Percentiles rank a stretch among this genome's conserved stretches.
phyloP scores from a whole-genome alignment of 1,140 invertebrate species.

The Camponotus pennsylvanicus region DNA sequence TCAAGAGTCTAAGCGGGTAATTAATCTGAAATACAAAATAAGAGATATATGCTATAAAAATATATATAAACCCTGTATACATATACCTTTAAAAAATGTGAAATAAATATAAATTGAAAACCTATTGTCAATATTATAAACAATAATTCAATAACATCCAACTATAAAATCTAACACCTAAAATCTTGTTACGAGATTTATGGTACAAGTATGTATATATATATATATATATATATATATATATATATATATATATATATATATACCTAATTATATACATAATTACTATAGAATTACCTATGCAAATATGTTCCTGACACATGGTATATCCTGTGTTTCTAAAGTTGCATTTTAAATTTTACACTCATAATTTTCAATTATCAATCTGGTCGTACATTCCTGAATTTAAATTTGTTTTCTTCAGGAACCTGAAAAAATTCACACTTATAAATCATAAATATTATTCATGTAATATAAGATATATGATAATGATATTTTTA shows the following conservation, averaged over 20 bases:
- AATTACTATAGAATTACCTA: conserved; percentile 57
- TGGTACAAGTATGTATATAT: not conserved
- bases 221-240: conserved; percentile 24
- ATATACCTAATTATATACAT: conserved; percentile 7
- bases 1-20: conserved; percentile 59
- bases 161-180: conserved; percentile 8
- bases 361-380: conserved; percentile 53
- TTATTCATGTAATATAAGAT: conserved; percentile 37
- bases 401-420: conserved; percentile 61
- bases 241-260: conserved; percentile 19
- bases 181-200: not conserved
- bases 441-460: conserved; percentile 30
- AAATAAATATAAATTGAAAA: conserved; percentile 19
- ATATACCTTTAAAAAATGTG: not conserved
- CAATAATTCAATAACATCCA: not conserved
- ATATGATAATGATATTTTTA: conserved; percentile 4
- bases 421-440: conserved; percentile 64
- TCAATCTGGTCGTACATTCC: conserved; percentile 58
- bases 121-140: not conserved
- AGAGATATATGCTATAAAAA: conserved; percentile 32
- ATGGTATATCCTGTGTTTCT: conserved; percentile 21
- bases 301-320: conserved; percentile 54
- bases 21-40: conserved; percentile 68
- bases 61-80: not conserved
- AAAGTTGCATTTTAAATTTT: conserved; percentile 33